Conservation (phyloP, 2,888 invertebrate genomes). For the Nemoura dubitans region DNA sequence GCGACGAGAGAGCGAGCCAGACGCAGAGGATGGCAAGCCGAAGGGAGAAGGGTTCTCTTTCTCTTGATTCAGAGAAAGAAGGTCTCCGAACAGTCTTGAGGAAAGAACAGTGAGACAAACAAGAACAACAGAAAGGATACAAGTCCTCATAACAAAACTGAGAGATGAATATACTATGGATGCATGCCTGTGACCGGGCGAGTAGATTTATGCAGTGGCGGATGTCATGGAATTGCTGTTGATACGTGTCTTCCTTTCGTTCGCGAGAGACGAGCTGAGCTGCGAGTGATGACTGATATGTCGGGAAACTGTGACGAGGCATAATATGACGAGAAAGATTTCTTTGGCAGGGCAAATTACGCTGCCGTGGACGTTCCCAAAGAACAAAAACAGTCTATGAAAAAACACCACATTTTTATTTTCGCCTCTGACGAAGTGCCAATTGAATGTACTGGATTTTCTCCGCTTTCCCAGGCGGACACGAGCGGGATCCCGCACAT, state of each 20-base stretch:
- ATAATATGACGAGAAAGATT: neutral
- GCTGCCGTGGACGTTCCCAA: neutral
- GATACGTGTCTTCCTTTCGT: neutral
- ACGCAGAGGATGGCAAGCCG: neutral
- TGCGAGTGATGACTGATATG: neutral
- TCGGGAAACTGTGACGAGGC: neutral
- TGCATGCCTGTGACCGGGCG: neutral
- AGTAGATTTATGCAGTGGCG: conserved; percentile 19
- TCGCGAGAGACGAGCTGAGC: neutral
- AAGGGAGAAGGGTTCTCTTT: conserved; percentile 10
- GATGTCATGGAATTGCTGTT: neutral
- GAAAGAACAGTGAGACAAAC: conserved; percentile 1
- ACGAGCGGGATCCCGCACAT: neutral
- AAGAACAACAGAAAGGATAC: conserved; percentile 28
- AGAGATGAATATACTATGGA: neutral
- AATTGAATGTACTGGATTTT: neutral
- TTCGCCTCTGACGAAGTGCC: neutral
- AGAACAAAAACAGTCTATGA: neutral
- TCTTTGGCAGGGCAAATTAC: neutral
- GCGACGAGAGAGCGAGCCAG: neutral
- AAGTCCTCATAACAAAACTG: conserved; percentile 3
- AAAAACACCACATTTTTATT: neutral
- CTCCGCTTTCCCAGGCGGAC: neutral
- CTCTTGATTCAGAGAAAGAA: conserved; percentile 15
- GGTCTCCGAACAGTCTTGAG: conserved; percentile 23